Evolutionary conservation across 2,888 invertebrate genomes (phyloP), one percentile per base, ranked within the genome.

Genomic region (Craniophora ligustri): DNA sequence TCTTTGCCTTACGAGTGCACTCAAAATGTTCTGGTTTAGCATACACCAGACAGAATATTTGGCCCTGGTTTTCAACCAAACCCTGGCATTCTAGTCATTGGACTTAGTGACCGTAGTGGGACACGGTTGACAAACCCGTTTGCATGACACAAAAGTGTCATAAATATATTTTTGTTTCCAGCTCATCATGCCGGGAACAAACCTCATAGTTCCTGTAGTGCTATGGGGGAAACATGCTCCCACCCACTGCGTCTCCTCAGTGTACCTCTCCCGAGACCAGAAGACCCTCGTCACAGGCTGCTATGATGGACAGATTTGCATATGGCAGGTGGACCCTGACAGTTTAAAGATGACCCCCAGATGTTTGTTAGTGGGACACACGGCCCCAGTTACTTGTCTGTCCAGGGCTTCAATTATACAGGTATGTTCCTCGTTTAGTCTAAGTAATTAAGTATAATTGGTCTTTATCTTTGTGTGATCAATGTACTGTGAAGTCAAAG

Each of bases 201-300:
- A 97, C 92, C 94, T 99, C 67, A 98, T 99, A 54, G 98, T 99
- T 44, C 99, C 99, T 0, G 97, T 99, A 57, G 98, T 99, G 58
- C 93, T 99, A 48, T 99, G 99, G 99, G 99, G 99, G 21, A 97
- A 97, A 76, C 95, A 97, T 81, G 97, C 99, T 2, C 99, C 99
- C 0, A 98, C 99, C 2, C 99, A 99, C 91, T 98, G 98, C 84
- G 97, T 99, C 71, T 98, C 98, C 0, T 97, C 98, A 53, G 96
- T 99, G 55, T 97, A 98, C 82, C 94, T 99, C 47, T 98, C 99
- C 14, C 95, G 97, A 57, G 98, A 99, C 90, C 97, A 98, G 86
- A 96, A 95, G 85, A 98, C 98, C 7, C 94, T 99, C 38, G 97
- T 99, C 38, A 99, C 99, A 2, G 99, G 99, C 23, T 98, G 99